These are phyloP conservation scores for Meloidogyne floridensis DNA, from an alignment of 1,140 invertebrate genomes.

Conservation along the genomic window DNA sequence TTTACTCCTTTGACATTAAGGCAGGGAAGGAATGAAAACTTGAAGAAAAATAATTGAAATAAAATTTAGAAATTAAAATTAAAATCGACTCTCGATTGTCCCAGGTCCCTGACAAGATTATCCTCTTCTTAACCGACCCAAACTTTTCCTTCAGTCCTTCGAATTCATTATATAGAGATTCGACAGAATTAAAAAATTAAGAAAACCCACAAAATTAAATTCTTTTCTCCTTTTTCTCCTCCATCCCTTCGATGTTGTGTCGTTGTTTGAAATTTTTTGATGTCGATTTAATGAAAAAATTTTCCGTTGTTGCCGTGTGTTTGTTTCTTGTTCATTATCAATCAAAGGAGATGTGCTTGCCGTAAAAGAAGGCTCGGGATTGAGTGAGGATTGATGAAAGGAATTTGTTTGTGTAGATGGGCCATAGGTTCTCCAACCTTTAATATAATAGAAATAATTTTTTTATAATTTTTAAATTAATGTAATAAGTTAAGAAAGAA, in stretches of 20 bases:
- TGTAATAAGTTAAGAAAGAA: too few relatives aligned
- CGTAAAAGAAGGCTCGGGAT: neutral
- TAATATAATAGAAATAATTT: constrained; percentile 6
- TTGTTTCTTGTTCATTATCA: neutral
- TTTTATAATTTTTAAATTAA: too few relatives aligned
- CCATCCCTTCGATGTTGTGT: neutral
- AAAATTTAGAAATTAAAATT: too few relatives aligned
- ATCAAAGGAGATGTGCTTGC: neutral
- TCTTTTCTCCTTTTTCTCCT: constrained; percentile 1
- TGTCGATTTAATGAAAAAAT: neutral
- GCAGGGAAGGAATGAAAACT: neutral
- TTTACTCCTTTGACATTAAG: neutral
- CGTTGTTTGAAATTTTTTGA: neutral
- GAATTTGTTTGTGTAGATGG: neutral
- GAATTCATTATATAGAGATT: too few relatives aligned
- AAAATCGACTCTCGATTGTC: too few relatives aligned
- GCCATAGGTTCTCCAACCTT: neutral
- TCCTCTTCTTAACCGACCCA: too few relatives aligned
- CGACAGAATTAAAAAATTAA: too few relatives aligned
- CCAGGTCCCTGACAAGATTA: too few relatives aligned
- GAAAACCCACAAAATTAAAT: neutral
- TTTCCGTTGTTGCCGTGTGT: neutral
- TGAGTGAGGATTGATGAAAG: neutral
- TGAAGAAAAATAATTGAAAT: neutral
- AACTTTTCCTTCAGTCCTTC: too few relatives aligned